phyloP scores from a whole-genome alignment of 2,888 invertebrate species.

The Philhelius pedissequus region DNA sequence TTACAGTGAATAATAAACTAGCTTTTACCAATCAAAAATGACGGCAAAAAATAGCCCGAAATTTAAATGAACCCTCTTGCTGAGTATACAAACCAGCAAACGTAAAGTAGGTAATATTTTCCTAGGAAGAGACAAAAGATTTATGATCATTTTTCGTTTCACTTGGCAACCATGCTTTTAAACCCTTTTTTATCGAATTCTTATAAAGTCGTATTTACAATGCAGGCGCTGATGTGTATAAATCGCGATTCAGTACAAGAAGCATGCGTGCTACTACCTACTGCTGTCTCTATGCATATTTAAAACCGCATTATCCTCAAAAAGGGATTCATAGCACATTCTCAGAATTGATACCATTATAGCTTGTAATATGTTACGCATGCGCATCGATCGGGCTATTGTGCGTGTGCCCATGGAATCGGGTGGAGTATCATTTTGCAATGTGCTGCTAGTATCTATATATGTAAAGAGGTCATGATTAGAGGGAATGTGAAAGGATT shows the following conservation, averaged over 20 bases:
- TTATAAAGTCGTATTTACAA: neutral
- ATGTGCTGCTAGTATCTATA: neutral
- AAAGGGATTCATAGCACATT: conserved; percentile 63
- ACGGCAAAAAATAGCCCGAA: no score
- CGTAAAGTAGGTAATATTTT: neutral
- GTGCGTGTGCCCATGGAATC: conserved; percentile 23
- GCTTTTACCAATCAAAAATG: no score
- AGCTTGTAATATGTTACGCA: conserved; percentile 55
- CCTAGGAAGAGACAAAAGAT: neutral
- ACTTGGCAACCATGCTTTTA: neutral
- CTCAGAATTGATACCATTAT: conserved; percentile 65
- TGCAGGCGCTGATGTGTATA: conserved; percentile 42
- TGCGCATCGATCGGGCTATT: conserved; percentile 29
- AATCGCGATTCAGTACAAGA: conserved; percentile 19
- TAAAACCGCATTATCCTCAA: conserved; percentile 64
- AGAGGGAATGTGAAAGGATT: conserved; percentile 49
- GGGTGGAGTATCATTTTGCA: conserved; percentile 18
- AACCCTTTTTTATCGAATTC: conserved; percentile 25
- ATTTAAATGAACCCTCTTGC: no score
- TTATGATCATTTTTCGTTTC: neutral
- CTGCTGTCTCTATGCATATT: conserved; percentile 44
- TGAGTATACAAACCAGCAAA: no score
- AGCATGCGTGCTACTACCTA: conserved; percentile 38
- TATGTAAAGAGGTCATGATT: conserved; percentile 47
- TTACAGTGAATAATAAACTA: no score